Evolutionary conservation across 2,113 vertebrate genomes (phyloP).

Genomic region (Aviceda subcristata): DNA sequence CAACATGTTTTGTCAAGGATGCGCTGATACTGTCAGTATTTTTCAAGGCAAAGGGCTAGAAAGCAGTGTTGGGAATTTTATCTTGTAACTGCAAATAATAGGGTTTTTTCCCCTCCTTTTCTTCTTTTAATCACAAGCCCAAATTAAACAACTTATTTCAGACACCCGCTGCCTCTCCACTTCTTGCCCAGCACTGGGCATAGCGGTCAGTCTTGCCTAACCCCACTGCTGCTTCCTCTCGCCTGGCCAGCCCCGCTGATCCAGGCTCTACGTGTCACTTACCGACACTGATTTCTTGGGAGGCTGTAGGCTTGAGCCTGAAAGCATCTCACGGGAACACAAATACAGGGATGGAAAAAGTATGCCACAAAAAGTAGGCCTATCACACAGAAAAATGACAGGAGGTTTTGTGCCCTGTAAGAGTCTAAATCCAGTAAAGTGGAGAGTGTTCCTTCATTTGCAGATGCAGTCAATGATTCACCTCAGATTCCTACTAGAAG

Average conservation of each 20-base stretch:
- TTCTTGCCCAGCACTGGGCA: background rate
- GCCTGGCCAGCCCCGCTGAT: background rate
- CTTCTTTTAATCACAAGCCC: background rate
- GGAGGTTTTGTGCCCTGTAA: background rate
- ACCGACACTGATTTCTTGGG: fast-evolving
- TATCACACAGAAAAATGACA: background rate
- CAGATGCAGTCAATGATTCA: background rate
- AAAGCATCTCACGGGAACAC: background rate
- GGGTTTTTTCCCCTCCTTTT: fast-evolving
- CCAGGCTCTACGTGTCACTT: background rate
- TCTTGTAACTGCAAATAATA: background rate
- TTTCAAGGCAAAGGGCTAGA: background rate
- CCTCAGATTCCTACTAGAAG: background rate
- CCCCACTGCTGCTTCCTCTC: background rate
- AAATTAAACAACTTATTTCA: background rate
- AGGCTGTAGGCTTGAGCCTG: background rate
- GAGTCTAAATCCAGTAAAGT: background rate
- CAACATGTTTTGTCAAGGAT: background rate
- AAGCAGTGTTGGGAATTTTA: background rate
- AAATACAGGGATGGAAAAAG: background rate
- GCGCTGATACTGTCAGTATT: background rate
- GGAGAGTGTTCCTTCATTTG: background rate
- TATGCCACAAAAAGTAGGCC: background rate
- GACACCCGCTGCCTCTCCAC: background rate
- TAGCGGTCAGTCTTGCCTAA: background rate